Percentiles rank a stretch among this genome's conserved stretches.
These are phyloP conservation scores for Crocodylus rhombifer DNA, from an alignment of 2,797 vertebrate genomes.

Conservation along the genomic window DNA sequence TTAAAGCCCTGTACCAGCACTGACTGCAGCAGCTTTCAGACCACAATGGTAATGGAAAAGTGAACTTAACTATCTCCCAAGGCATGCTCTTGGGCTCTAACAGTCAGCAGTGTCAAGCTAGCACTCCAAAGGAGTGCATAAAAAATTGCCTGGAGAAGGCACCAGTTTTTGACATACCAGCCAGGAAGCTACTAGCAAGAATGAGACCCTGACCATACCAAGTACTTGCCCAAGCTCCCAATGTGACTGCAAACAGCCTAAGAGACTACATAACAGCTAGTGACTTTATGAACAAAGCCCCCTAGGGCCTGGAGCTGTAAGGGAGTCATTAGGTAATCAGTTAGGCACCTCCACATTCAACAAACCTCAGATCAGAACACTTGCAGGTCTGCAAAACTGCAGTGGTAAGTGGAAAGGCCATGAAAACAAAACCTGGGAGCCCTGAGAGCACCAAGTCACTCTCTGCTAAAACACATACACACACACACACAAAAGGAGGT, in stretches of 20 bases:
- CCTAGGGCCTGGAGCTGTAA: constrained; percentile 23
- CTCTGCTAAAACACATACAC: too few species aligned
- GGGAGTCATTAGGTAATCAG: constrained; percentile 26
- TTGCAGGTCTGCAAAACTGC: constrained; percentile 27
- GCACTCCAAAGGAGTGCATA: constrained; percentile 55
- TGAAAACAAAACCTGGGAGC: not conserved
- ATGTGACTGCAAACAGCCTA: constrained; percentile 35
- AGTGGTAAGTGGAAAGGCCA: not conserved
- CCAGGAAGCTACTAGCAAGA: constrained; percentile 53
- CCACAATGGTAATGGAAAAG: constrained; percentile 56
- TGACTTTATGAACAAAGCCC: constrained; percentile 19
- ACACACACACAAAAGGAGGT: too few species aligned
- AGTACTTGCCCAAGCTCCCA: constrained; percentile 57
- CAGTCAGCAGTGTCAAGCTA: constrained; percentile 52
- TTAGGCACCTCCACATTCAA: constrained; percentile 43
- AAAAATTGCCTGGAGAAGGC: constrained; percentile 71
- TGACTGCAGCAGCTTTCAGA: constrained; percentile 45
- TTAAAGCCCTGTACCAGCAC: constrained; percentile 39
- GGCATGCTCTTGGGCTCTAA: not conserved
- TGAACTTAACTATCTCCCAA: constrained; percentile 27
- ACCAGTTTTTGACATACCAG: constrained; percentile 54
- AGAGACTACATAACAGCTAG: constrained; percentile 40
- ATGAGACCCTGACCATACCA: constrained; percentile 27
- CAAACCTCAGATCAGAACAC: constrained; percentile 28
- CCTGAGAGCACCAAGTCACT: too few species aligned